Evolutionary conservation across 2,113 vertebrate genomes (phyloP).

Genomic region (Xiphophorus couchianus): DNA sequence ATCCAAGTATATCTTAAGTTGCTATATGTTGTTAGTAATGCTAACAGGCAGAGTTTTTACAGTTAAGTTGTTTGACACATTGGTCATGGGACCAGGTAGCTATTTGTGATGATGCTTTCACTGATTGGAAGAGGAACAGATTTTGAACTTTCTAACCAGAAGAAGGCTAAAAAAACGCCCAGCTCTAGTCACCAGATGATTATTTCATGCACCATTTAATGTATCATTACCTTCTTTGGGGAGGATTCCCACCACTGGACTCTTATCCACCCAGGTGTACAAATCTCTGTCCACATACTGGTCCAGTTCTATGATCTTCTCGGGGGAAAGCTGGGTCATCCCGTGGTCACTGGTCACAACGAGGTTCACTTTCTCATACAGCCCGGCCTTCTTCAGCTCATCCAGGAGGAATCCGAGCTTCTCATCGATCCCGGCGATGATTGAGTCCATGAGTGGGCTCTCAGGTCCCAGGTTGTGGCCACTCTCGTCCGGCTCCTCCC

Average conservation of each 20-base stretch:
- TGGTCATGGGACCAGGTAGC: no score
- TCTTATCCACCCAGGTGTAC: slow-evolving; percentile 86
- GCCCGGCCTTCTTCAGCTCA: slow-evolving; percentile 80
- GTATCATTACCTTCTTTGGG: slow-evolving; percentile 86
- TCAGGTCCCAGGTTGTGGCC: slow-evolving; percentile 88
- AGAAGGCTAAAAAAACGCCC: no score
- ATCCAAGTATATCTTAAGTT: no score
- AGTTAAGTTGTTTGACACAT: no score
- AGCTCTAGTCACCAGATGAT: no score
- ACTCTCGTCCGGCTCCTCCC: slow-evolving; percentile 91
- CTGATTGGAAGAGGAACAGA: no score
- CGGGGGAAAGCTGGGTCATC: slow-evolving; percentile 86
- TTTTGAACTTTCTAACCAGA: not conserved
- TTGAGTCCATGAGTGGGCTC: slow-evolving; percentile 79
- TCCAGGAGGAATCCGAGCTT: slow-evolving; percentile 89
- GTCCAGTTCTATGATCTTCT: slow-evolving; percentile 89
- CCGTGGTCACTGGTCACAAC: slow-evolving; percentile 93
- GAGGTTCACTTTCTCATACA: slow-evolving; percentile 85
- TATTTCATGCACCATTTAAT: not conserved
- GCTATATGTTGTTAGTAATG: no score
- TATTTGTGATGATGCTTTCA: no score
- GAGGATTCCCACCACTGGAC: slow-evolving; percentile 87
- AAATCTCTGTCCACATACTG: slow-evolving; percentile 83
- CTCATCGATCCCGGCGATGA: slow-evolving; percentile 85
- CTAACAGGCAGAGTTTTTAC: no score